phyloP scores from a whole-genome alignment of 2,888 invertebrate species.

The Monoplex corrugatus region DNA sequence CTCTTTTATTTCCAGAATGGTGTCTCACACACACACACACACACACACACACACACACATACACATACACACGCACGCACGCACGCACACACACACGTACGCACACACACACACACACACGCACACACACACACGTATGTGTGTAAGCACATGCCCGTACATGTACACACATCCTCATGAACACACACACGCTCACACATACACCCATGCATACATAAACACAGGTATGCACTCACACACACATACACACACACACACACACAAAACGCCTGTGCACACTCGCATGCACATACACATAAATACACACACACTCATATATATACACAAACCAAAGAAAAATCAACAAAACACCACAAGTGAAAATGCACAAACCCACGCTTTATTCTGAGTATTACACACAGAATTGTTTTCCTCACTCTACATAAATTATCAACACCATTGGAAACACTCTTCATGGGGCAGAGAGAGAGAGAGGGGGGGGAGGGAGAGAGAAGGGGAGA shows the following conservation, averaged over 20 bases:
- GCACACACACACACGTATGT: background rate
- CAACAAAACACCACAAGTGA: no score
- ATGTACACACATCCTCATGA: no score
- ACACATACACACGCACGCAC: slow-evolving; percentile 9
- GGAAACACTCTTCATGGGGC: background rate
- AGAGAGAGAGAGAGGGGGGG: background rate
- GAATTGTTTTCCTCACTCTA: background rate
- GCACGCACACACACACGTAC: slow-evolving; percentile 9
- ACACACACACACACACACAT: background rate
- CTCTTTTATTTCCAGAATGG: no score
- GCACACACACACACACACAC: slow-evolving; percentile 32
- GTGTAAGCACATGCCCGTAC: no score
- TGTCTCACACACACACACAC: background rate
- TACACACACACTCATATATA: no score
- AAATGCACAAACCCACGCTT: slow-evolving; percentile 48
- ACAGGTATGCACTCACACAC: no score
- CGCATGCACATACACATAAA: no score
- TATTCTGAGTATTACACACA: slow-evolving; percentile 48
- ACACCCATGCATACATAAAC: no score
- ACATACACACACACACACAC: no score
- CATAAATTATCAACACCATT: background rate
- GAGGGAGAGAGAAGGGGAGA: background rate
- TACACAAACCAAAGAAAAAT: no score
- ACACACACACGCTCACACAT: no score
- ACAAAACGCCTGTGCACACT: no score